phyloP scores from a whole-genome alignment of 2,797 vertebrate species.

The Argyrosomus regius region DNA sequence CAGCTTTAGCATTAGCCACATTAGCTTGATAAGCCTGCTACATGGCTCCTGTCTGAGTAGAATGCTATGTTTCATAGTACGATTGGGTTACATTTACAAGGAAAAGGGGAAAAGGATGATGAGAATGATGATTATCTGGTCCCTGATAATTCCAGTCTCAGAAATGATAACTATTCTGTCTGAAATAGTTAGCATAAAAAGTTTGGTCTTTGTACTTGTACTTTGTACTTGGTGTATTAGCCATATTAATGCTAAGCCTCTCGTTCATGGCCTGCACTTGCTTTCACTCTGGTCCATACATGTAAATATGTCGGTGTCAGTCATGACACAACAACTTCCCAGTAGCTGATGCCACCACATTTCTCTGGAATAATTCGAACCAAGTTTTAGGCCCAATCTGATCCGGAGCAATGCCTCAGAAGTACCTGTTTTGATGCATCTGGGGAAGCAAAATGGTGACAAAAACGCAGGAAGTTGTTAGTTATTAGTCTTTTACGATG shows the following conservation, averaged over 20 bases:
- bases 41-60: neutral
- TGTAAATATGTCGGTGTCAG: slow-evolving; percentile 11
- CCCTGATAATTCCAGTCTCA: slow-evolving; percentile 33
- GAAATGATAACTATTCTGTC: neutral
- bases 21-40: neutral
- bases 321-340: slow-evolving; percentile 1
- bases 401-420: slow-evolving; percentile 3
- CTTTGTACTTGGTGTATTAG: slow-evolving; percentile 11
- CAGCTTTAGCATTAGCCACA: slow-evolving; percentile 12
- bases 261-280: neutral
- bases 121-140: slow-evolving; percentile 39
- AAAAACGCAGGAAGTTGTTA: neutral
- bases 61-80: neutral
- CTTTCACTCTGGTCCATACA: slow-evolving; percentile 21
- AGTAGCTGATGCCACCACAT: slow-evolving; percentile 2
- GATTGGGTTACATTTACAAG: slow-evolving; percentile 27
- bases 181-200: slow-evolving; percentile 11
- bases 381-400: slow-evolving; percentile 12
- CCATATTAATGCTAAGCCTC: slow-evolving; percentile 6
- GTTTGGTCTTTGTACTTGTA: slow-evolving; percentile 26
- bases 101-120: neutral
- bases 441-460: slow-evolving; percentile 31
- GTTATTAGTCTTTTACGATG: neutral
- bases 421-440: slow-evolving; percentile 24
- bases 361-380: slow-evolving; percentile 19